Conservation (phyloP, 2,113 vertebrate species). For the Lepus europaeus region DNA sequence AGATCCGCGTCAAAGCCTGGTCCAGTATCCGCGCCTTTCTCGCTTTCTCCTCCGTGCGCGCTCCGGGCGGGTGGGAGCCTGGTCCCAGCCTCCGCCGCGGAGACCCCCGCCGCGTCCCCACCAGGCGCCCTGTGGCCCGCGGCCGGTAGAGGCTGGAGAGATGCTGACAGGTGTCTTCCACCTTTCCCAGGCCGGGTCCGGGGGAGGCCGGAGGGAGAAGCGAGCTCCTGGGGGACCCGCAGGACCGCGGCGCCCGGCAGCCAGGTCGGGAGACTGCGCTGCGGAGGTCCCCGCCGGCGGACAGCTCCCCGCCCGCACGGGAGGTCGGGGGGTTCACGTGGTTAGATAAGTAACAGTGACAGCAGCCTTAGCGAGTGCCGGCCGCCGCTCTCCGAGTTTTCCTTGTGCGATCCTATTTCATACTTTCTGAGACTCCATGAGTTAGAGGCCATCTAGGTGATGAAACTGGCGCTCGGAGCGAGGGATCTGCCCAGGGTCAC, state of each 20-base stretch:
- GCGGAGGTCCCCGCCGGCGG: neutral
- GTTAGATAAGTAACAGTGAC: neutral
- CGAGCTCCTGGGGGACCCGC: neutral
- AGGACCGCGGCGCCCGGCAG: neutral
- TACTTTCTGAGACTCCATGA: conserved; percentile 50
- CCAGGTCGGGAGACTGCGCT: neutral
- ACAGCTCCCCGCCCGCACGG: neutral
- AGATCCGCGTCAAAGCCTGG: conserved; percentile 99
- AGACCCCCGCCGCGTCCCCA: neutral
- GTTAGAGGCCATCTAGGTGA: neutral
- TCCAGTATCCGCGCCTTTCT: conserved; percentile 86
- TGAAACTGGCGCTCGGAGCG: neutral
- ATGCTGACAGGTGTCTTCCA: neutral
- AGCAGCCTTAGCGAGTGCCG: neutral
- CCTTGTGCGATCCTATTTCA: neutral
- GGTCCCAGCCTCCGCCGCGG: neutral
- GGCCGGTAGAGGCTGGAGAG: neutral
- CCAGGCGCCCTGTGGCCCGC: neutral
- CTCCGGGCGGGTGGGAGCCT: neutral
- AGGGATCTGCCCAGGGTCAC: neutral
- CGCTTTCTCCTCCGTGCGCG: neutral
- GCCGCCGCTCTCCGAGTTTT: conserved; percentile 10
- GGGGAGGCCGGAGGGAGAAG: neutral
- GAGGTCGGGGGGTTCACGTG: neutral
- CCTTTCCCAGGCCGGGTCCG: neutral